Base-by-base conservation (phyloP, 2,888 invertebrate species). In the Spodoptera picta region DNA sequence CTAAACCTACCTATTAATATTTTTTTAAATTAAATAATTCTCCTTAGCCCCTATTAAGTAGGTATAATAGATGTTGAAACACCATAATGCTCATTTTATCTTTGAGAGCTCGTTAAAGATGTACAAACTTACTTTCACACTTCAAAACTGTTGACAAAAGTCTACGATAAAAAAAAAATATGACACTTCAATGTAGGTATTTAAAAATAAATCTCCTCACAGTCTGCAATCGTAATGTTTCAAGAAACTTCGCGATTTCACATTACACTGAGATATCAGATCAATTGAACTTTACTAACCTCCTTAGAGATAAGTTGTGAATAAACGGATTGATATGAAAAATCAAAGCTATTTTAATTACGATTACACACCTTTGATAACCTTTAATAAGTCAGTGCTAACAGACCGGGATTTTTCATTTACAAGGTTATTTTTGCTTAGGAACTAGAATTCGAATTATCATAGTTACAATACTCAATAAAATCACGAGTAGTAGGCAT, bases 211-310 rank as follows among this genome's bases (percentile, higher is more conserved):
- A 36, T 48, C n/a, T 31, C n/a, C 2, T 50, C 14, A 31, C 19
- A 56, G 55, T 44, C 49, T 54, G 49, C 50, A 43, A 58, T 44
- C 55, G 3, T 64, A 24, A 36, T 36, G 36, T 36, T 7, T 36
- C 36, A 49, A 60, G 69, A 52, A 65, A 44, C 60, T 59, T 70
- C 53, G 47, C 46, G 46, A 69, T 60, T 67, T 49, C 50, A 57
- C 31, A 31, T 68, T 67, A 67, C 66, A 69, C 67, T 73, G 70
- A 53, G 56, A 65, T 79, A 77, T 70, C 71, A 55, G 46, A 50
- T 57, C 19, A 69, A 72, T 76, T 83, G 83, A 83, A 81, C 85
- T 66, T 52, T 36, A 43, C 45, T 72, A 65, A 82, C 84, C 86
- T 60, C 69, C 56, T 60, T 69, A 42, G 56, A 61, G 81, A 85